Evolutionary conservation across 2,797 vertebrate species (phyloP).

Genomic region (Hapalemur alaotrensis): DNA sequence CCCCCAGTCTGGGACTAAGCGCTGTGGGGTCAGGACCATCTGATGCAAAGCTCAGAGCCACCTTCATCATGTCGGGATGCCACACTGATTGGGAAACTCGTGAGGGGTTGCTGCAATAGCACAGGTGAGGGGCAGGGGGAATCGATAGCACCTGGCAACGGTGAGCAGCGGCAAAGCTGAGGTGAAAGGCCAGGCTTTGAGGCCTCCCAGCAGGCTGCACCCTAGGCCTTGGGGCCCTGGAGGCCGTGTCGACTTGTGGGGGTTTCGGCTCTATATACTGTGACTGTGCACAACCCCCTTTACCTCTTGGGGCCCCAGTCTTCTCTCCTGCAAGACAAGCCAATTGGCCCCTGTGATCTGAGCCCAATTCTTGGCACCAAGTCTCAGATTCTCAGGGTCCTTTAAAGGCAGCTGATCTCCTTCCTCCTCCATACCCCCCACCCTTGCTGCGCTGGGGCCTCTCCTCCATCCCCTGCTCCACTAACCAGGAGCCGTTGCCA

Average conservation of each 20-base stretch:
- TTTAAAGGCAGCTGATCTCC: not conserved
- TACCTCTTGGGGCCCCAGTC: not conserved
- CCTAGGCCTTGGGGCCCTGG: not conserved
- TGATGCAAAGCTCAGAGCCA: not conserved
- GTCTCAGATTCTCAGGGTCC: not conserved
- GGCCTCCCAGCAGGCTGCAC: not conserved
- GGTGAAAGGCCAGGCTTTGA: not conserved
- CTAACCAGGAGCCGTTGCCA: conserved; percentile 28
- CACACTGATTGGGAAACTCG: not conserved
- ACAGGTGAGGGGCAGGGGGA: not conserved
- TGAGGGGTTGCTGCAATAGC: not conserved
- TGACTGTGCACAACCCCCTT: not conserved
- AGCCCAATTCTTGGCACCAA: not conserved
- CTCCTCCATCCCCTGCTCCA: not conserved
- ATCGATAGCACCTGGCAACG: not conserved
- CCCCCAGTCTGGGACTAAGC: not conserved
- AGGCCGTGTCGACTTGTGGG: too few relatives aligned
- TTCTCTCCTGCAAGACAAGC: not conserved
- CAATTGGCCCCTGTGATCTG: not conserved
- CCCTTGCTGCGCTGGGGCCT: not conserved
- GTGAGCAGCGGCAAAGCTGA: not conserved
- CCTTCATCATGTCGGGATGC: not conserved
- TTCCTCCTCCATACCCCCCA: not conserved
- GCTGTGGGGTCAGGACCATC: not conserved
- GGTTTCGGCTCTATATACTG: not conserved